phyloP scores from a whole-genome alignment of 2,888 invertebrate species.

The Fragum sueziense region DNA sequence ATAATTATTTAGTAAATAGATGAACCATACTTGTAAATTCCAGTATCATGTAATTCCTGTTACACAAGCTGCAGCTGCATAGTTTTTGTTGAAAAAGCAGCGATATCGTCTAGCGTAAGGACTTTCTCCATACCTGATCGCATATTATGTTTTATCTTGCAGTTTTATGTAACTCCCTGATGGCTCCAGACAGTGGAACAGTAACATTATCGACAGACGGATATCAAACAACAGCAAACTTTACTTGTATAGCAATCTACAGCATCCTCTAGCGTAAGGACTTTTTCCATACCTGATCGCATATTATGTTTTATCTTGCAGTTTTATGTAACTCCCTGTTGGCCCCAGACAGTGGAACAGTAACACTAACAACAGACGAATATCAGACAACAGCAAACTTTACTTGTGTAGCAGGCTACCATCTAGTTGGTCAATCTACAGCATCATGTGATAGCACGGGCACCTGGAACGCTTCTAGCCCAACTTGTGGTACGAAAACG shows the following conservation, averaged over 20 bases:
- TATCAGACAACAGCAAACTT: background rate
- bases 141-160: no score
- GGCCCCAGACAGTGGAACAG: background rate
- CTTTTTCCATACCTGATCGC: no score
- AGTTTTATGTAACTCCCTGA: background rate
- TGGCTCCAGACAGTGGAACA: background rate
- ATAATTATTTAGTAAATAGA: no score
- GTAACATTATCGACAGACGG: conserved; percentile 6
- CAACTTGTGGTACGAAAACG: conserved; percentile 15
- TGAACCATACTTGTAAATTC: no score
- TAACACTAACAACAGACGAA: conserved; percentile 1
- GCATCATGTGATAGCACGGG: background rate
- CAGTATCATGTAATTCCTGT: no score
- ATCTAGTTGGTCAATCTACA: background rate
- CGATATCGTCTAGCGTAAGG: no score
- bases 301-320: background rate
- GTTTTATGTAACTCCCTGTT: background rate
- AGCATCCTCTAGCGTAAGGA: no score
- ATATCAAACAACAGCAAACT: background rate
- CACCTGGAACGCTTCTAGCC: background rate
- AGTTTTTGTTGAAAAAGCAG: no score
- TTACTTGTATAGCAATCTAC: conserved; percentile 4
- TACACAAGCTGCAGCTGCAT: no score
- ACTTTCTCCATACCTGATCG: no score
- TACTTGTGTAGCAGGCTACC: conserved; percentile 7